These are phyloP conservation scores for Liasis olivaceus DNA, from an alignment of 2,797 vertebrate species.

Conservation along the genomic window DNA sequence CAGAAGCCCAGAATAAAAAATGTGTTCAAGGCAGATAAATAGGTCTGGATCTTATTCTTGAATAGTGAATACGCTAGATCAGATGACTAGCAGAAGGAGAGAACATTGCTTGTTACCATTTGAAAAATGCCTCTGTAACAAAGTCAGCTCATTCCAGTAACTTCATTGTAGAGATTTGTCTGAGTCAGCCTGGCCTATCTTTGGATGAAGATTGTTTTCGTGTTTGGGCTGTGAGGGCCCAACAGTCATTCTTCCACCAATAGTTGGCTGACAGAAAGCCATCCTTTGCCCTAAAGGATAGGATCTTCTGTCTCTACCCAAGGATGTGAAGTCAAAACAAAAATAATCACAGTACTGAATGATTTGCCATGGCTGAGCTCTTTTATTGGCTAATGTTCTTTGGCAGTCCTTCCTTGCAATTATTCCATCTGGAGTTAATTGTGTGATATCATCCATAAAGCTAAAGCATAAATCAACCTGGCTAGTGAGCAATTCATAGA, in stretches of 20 bases:
- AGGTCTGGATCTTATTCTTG: not conserved
- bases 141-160: not conserved
- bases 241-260: not conserved
- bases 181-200: not conserved
- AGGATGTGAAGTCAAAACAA: constrained; percentile 70
- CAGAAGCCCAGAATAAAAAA: not conserved
- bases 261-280: not conserved
- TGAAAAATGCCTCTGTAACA: not conserved
- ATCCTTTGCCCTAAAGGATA: not conserved
- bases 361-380: constrained; percentile 66
- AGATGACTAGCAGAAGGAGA: not conserved
- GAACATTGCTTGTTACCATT: not conserved
- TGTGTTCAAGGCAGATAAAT: not conserved
- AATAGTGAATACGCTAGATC: not conserved
- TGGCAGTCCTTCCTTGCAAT: constrained; percentile 73
- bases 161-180: not conserved
- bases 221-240: not conserved
- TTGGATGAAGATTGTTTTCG: not conserved
- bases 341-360: constrained; percentile 73
- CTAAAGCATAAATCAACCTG: constrained; percentile 79
- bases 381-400: constrained; percentile 69
- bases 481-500: constrained; percentile 61
- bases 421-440: constrained; percentile 82
- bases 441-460: constrained; percentile 81
- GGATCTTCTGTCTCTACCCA: constrained; percentile 50